Conservation (phyloP, 2,797 vertebrate species). For the Agapornis canus region DNA sequence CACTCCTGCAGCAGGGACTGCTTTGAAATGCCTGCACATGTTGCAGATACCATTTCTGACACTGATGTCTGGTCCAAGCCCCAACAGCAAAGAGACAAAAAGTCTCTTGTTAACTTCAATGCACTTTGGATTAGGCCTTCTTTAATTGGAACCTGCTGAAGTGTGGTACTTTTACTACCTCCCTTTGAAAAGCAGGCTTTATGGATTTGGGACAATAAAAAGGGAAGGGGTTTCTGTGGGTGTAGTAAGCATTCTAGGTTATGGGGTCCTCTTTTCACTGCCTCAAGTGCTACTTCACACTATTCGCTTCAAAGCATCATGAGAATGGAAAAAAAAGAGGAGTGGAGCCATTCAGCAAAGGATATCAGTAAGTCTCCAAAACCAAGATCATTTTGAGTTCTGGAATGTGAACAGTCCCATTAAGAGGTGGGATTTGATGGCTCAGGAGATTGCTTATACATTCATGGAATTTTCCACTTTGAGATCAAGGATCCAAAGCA, state of each 20-base stretch:
- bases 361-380: not conserved
- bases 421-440: not conserved
- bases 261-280: not conserved
- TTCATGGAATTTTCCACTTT: not conserved
- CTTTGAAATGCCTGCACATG: not conserved
- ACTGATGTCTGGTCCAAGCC: not conserved
- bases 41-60: not conserved
- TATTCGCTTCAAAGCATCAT: not conserved
- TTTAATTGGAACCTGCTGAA: conserved; percentile 53
- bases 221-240: not conserved
- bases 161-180: conserved; percentile 16
- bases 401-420: not conserved
- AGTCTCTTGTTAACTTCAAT: not conserved
- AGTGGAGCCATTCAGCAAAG: not conserved
- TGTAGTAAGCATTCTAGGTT: not conserved
- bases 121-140: not conserved
- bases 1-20: not conserved
- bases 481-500: not conserved
- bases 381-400: not conserved
- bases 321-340: not conserved
- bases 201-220: conserved; percentile 1
- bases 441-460: not conserved
- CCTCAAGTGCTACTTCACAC: not conserved
- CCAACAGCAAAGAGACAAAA: not conserved
- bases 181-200: not conserved